These are phyloP conservation scores for Sinocyclocheilus rhinocerous DNA, from an alignment of 2,113 vertebrate species.

Conservation along the genomic window DNA sequence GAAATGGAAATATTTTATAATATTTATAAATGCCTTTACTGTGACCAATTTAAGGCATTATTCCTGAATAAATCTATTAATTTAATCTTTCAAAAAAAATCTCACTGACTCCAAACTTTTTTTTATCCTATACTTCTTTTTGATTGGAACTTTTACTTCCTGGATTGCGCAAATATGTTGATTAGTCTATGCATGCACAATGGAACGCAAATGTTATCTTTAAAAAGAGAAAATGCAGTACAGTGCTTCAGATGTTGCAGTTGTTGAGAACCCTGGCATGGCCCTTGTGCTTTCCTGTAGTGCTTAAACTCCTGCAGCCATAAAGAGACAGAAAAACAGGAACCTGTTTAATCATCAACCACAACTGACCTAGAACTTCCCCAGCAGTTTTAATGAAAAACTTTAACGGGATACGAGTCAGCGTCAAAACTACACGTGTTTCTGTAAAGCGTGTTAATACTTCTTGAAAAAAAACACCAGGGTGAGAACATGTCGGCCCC, in stretches of 20 bases:
- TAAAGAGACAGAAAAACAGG: neutral
- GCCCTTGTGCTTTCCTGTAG: slow-evolving; percentile 4
- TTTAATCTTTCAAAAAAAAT: too few species aligned
- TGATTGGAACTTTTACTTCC: too few species aligned
- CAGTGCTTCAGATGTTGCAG: neutral
- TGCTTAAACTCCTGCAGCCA: too few species aligned
- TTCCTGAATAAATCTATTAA: too few species aligned
- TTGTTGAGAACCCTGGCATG: neutral
- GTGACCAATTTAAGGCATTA: too few species aligned
- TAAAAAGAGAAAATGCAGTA: neutral
- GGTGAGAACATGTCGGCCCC: neutral
- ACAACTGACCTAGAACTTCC: slow-evolving; percentile 15
- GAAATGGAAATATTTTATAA: too few species aligned
- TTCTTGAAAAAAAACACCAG: neutral
- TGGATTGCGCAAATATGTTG: neutral
- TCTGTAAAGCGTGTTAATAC: neutral
- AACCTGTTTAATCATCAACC: slow-evolving; percentile 45
- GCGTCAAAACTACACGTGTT: neutral
- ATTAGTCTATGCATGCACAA: neutral
- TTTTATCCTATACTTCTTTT: too few species aligned
- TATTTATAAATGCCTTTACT: too few species aligned
- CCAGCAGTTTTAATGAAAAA: neutral
- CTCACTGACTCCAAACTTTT: too few species aligned
- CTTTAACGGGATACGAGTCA: neutral
- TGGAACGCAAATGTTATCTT: neutral